phyloP scores from a whole-genome alignment of 2,888 invertebrate species.

The Tenthredo livida region DNA sequence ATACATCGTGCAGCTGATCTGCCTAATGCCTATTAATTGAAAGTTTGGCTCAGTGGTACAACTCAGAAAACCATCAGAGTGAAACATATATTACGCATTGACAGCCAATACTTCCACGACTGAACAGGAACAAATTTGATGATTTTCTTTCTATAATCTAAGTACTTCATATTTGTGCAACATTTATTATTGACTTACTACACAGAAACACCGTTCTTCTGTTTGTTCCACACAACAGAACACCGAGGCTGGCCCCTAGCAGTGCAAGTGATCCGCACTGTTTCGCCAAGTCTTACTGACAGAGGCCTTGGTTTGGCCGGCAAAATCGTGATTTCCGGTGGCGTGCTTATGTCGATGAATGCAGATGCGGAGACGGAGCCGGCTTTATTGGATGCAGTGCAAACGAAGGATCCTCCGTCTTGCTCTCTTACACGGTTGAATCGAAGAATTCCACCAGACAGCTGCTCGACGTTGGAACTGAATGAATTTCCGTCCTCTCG shows the following conservation, averaged over 20 bases:
- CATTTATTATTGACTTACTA: slow-evolving; percentile 54
- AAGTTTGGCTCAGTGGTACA: not conserved
- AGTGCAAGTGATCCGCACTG: slow-evolving; percentile 86
- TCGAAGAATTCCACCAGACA: slow-evolving; percentile 83
- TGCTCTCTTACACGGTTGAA: slow-evolving; percentile 85
- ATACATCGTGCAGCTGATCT: not conserved
- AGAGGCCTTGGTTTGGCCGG: slow-evolving; percentile 81
- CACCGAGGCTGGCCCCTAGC: slow-evolving; percentile 91
- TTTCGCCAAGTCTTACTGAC: slow-evolving; percentile 83
- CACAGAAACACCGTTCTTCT: slow-evolving; percentile 68
- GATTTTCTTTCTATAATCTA: not conserved
- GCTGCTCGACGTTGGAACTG: slow-evolving; percentile 83
- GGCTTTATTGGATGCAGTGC: slow-evolving; percentile 89
- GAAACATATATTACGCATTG: not conserved
- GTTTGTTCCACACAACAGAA: slow-evolving; percentile 83
- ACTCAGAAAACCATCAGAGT: too few species aligned
- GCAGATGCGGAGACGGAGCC: slow-evolving; percentile 86
- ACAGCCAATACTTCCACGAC: not conserved
- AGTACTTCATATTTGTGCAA: not conserved
- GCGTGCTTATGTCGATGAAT: slow-evolving; percentile 84
- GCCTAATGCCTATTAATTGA: not conserved
- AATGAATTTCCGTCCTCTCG: slow-evolving; percentile 85
- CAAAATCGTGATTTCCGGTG: slow-evolving; percentile 83
- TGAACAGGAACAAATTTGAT: not conserved
- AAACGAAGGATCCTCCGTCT: slow-evolving; percentile 93